A percentile compares a stretch with the other conserved stretches of the same genome.
Conservation (phyloP, 2,888 invertebrate genomes). For the Netelia inedita region DNA sequence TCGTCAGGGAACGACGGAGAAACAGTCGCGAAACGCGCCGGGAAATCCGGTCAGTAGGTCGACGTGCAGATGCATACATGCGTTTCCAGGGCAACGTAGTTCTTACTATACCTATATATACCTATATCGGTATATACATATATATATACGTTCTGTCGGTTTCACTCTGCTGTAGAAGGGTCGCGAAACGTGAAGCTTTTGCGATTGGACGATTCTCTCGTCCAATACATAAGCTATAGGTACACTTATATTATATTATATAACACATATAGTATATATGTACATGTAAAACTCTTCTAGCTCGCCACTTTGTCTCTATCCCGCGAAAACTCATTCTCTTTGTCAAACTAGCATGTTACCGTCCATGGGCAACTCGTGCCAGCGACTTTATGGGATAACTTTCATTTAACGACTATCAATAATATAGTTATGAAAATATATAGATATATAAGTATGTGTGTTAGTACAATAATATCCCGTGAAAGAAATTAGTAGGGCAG, state of each 20-base stretch:
- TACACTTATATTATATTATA: background rate
- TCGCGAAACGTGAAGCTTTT: slow-evolving; percentile 54
- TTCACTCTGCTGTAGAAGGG: slow-evolving; percentile 47
- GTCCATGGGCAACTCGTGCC: background rate
- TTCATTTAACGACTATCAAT: slow-evolving; percentile 51
- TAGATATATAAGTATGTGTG: slow-evolving; percentile 10
- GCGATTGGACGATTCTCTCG: slow-evolving; percentile 50
- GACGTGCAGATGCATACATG: slow-evolving; percentile 75
- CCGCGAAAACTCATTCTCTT: background rate
- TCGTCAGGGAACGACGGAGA: slow-evolving; percentile 18
- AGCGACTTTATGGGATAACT: slow-evolving; percentile 52
- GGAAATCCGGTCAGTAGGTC: slow-evolving; percentile 81
- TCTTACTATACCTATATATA: slow-evolving; percentile 12
- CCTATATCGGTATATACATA: slow-evolving; percentile 37
- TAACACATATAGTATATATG: background rate
- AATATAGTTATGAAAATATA: background rate
- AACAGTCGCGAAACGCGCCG: slow-evolving; percentile 66
- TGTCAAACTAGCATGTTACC: background rate
- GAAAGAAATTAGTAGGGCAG: no score
- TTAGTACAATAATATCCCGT: background rate
- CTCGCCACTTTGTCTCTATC: background rate
- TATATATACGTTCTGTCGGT: slow-evolving; percentile 37
- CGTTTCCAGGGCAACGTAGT: slow-evolving; percentile 74
- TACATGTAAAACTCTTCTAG: background rate
- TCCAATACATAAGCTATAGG: slow-evolving; percentile 19